Conservation (phyloP, 2,797 vertebrate genomes). For the Pogonophryne albipinna region DNA sequence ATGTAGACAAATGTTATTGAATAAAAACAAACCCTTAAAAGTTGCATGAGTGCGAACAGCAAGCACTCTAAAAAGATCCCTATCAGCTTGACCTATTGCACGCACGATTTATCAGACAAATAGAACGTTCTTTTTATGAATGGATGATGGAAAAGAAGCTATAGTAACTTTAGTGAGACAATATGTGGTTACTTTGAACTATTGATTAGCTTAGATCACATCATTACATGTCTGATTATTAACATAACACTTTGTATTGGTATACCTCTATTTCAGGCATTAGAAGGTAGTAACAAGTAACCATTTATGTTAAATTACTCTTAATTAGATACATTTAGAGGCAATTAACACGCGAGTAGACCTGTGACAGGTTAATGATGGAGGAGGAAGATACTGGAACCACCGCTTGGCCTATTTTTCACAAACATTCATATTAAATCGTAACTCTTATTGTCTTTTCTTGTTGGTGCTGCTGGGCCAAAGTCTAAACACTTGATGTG, state of each 20-base stretch:
- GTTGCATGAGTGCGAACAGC: no score
- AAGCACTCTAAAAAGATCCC: no score
- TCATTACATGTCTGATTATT: neutral
- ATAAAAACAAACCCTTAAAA: no score
- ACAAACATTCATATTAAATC: conserved; percentile 19
- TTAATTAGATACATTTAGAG: conserved; percentile 27
- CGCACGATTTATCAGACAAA: no score
- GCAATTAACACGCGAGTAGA: conserved; percentile 15
- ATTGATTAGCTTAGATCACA: neutral
- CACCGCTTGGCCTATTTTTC: neutral
- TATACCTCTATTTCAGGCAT: neutral
- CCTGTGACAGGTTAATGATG: conserved; percentile 34
- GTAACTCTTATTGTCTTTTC: conserved; percentile 7
- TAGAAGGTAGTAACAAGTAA: neutral
- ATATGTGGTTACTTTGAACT: neutral
- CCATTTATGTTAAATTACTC: conserved; percentile 5
- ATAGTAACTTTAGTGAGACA: neutral
- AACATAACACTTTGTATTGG: neutral
- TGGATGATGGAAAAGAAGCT: neutral
- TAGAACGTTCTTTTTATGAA: neutral
- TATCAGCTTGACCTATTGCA: neutral
- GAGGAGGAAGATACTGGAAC: conserved; percentile 20
- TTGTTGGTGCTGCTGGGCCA: neutral
- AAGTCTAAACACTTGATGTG: conserved; percentile 46
- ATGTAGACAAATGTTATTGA: no score